Evolutionary conservation across 2,888 invertebrate genomes (phyloP), one percentile per base, ranked within the genome.

Genomic region (Caenorhabditis sp.): DNA sequence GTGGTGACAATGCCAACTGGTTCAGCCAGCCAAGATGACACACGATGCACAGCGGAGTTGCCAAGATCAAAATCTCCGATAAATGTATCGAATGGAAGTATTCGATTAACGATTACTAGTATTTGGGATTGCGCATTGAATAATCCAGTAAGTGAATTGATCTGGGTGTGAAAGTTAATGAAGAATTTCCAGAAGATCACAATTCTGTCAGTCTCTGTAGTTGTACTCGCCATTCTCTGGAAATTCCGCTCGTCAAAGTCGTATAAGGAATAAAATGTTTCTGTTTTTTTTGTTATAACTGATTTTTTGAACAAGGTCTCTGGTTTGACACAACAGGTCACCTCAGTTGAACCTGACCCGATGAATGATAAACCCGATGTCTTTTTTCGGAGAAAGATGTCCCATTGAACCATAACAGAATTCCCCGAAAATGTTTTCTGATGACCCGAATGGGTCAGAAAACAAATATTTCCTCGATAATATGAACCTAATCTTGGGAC

Each of bases 241-340:
- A 43, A 43, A 43, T 10, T 43, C 5, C 43, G 43, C 3, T 17
- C 12, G 12, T 43, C n/a, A n/a, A n/a, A n/a, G n/a, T n/a, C n/a
- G n/a, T 10, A 31, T 10, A 31, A 59, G 59, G 65, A 52, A 63
- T 63, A 8, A 26, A 57, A 61, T 70, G n/a, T n/a, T 65, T 70
- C 64, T 64, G 60, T 53, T 70, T 64, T 54, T 31, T 43, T n/a
- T n/a, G n/a, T n/a, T 31, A 10, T 31, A n/a, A n/a, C n/a, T n/a
- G n/a, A n/a, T n/a, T n/a, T n/a, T n/a, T n/a, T n/a, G n/a, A n/a
- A n/a, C n/a, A n/a, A n/a, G n/a, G n/a, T n/a, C n/a, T n/a, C n/a
- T n/a, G n/a, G n/a, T n/a, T n/a, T n/a, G n/a, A n/a, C n/a, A n/a
- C n/a, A n/a, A n/a, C n/a, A n/a, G n/a, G n/a, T n/a, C n/a, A n/a